phyloP scores from a whole-genome alignment of 2,888 invertebrate species.

The Drosophila suboccidentalis region DNA sequence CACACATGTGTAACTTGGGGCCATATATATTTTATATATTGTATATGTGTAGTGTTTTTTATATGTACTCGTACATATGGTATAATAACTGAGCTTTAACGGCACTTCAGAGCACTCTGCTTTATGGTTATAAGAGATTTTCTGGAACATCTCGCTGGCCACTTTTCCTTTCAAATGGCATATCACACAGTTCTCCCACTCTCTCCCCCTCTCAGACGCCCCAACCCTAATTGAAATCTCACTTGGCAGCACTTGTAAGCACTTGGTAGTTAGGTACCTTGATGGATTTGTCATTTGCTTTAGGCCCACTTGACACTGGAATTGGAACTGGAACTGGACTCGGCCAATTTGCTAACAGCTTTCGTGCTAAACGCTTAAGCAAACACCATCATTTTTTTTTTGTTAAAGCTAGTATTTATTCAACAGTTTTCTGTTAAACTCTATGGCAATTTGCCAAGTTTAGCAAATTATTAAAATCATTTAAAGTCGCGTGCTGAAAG shows the following conservation, averaged over 20 bases:
- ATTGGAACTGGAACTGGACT: constrained; percentile 23
- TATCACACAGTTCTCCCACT: constrained; percentile 11
- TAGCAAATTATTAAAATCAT: constrained; percentile 30
- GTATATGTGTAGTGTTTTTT: constrained; percentile 1
- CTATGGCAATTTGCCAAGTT: constrained; percentile 27
- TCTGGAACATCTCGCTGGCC: constrained; percentile 29
- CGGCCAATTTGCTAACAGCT: constrained; percentile 26
- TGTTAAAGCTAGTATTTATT: constrained; percentile 8
- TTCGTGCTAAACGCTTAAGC: constrained; percentile 42
- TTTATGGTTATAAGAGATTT: constrained; percentile 28
- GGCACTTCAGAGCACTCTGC: constrained; percentile 45
- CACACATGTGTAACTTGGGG: constrained; percentile 8
- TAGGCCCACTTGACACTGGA: constrained; percentile 22
- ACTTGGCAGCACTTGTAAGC: constrained; percentile 13
- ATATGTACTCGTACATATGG: neutral
- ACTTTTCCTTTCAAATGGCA: constrained; percentile 58
- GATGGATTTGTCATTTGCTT: constrained; percentile 14
- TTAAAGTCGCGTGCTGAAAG: constrained; percentile 48
- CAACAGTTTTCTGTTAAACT: constrained; percentile 18
- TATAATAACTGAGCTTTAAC: constrained; percentile 41
- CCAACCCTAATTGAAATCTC: neutral
- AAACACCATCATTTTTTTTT: constrained; percentile 31
- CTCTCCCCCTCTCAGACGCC: neutral
- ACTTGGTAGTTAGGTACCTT: constrained; percentile 15
- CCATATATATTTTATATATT: constrained; percentile 10